Evolutionary conservation across 2,797 vertebrate genomes (phyloP), one percentile per base, ranked within the genome.

Genomic region (Enteromius trimaculatus): DNA sequence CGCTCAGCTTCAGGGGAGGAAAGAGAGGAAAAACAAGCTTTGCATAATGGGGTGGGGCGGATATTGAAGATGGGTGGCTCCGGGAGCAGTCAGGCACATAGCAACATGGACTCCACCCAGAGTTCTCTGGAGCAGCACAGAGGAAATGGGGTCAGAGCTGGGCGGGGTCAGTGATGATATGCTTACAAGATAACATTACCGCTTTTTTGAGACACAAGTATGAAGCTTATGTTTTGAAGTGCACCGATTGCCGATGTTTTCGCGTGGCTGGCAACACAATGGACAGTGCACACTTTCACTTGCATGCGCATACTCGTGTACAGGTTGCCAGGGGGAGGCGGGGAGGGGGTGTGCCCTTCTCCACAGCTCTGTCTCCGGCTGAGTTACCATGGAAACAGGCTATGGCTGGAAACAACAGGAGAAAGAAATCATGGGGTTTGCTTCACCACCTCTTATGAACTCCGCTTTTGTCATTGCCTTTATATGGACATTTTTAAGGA

Each of bases 321-420:
- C 92, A 94, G 93, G 94, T 94, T 94, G 91, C 90, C 93, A 91
- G 89, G 92, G 86, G 81, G 92, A 93, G 93, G 86, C 83, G 89
- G 91, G 62, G 92, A 92, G 93, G 94, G 93, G 90, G 92, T 93
- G 90, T 91, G 92, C 90, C 90, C 92, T 94, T 94, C 93, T 92
- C 94, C 93, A 93, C 93, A 94, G 90, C 92, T 91, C 93, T 90
- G 92, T 94, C 93, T 94, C 93, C 87, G 87, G 91, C 90, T 86
- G 90, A 92, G 95, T 96, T 95, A 88, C 94, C 93, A 96, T 95
- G 95, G 95, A 95, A 96, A 96, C 95, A 94, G 92, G 94, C 94
- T 92, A 92, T 94, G 94, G 94, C 93, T 95, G 92, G 93, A 94
- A 94, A 95, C 94, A 96, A 95, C 94, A 95, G 94, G 92, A 95